A percentile compares a stretch with the other conserved stretches of the same genome.
Conservation (phyloP, 2,113 vertebrate genomes). For the Cyanoliseus patagonus region DNA sequence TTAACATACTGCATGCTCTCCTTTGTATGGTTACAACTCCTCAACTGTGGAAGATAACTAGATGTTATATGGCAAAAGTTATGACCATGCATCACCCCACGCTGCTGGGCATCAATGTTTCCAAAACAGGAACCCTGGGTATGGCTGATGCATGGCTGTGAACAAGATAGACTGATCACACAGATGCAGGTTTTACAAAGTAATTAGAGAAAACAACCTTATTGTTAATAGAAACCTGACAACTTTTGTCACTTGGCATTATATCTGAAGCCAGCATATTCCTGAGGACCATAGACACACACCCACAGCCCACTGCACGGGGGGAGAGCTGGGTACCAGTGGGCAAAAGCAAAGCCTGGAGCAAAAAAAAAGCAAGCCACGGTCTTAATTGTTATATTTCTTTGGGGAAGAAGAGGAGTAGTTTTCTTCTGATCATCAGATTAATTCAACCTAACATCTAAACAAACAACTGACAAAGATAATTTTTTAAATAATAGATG, state of each 20-base stretch:
- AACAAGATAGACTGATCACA: neutral
- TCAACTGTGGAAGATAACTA: neutral
- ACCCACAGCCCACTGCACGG: fast-evolving
- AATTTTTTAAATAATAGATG: constrained; percentile 69
- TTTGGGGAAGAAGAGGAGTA: neutral
- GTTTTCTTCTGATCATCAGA: neutral
- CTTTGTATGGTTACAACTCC: constrained; percentile 11
- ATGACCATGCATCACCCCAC: neutral
- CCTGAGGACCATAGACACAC: neutral
- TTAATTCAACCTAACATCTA: neutral
- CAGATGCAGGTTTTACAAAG: neutral
- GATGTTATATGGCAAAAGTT: neutral
- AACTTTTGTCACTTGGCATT: neutral
- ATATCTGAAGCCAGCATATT: neutral
- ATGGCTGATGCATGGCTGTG: neutral
- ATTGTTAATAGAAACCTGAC: neutral
- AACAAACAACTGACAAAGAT: constrained; percentile 47
- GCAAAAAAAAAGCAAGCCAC: neutral
- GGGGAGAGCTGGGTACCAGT: neutral
- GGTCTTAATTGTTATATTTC: neutral
- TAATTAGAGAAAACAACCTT: neutral
- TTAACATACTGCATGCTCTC: constrained; percentile 30
- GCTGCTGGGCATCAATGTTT: neutral
- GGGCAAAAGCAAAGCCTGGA: neutral
- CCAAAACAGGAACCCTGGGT: neutral